Base-by-base conservation (phyloP, 2,888 invertebrate genomes). In the Drosophila mayaguana region DNA sequence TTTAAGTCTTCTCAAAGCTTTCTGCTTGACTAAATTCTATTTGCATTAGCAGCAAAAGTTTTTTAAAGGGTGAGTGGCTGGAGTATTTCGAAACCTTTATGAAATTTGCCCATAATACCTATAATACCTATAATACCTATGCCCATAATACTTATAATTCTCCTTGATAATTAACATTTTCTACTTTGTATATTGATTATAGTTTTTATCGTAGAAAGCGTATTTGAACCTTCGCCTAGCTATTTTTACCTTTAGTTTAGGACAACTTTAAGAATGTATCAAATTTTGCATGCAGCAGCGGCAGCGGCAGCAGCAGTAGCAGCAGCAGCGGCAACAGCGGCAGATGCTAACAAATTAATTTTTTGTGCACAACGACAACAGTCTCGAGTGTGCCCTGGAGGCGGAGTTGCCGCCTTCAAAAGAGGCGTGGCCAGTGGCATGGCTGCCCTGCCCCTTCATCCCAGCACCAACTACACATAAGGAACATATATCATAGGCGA, bases 331-430 rank as follows among this genome's bases (percentile, higher is more conserved):
- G 46, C 14, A n/a, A 9, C 46, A 5, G 48, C 48, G 16, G 20
- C 48, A 18, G 62, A 57, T 62, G 75, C 73, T 83, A 79, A 84
- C 89, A 91, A 91, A 91, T 91, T 91, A 91, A 91, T 90, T 86
- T 90, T 75, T 80, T 74, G 72, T 61, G 50, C 63, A 74, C 65
- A 78, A 64, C 78, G 86, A 88, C 88, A 86, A 72, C 59, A 72
- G 56, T 55, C 69, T 65, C 63, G 53, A 46, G 66, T 73, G 62
- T 46, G 46, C 60, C 14, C 42, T 14, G 9, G 38, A 42, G 65
- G 25, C 18, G 53, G 40, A 14, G 57, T 46, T 53, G 12, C 7
- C 11, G 8, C 7, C 14, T 14, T 16, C 25, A n/a, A n/a, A n/a
- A 16, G 28, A 43, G 68, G 42, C 66, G 59, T 55, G 53, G 54